These are phyloP conservation scores for Cyprinodon variegatus DNA, from an alignment of 2,113 vertebrate species.

Conservation along the genomic window DNA sequence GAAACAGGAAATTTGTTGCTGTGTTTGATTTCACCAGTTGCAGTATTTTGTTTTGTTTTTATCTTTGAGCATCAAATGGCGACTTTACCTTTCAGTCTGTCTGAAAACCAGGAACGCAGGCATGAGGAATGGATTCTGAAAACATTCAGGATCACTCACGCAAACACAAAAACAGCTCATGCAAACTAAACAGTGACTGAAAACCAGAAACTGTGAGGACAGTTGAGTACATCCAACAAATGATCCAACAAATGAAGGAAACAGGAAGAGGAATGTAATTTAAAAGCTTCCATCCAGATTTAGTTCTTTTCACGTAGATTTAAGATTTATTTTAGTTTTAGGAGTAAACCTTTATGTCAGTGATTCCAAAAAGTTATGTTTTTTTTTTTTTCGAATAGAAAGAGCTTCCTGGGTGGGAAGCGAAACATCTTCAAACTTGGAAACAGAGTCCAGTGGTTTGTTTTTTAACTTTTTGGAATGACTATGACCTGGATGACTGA, in stretches of 20 bases:
- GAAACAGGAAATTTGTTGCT: conserved; percentile 15
- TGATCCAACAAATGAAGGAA: background rate
- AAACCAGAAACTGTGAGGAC: background rate
- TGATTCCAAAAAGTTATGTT: too few relatives aligned
- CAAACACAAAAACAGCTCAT: conserved; percentile 16
- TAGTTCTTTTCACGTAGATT: background rate
- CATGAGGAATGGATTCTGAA: background rate
- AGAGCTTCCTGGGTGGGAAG: too few relatives aligned
- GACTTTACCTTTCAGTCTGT: conserved; percentile 48
- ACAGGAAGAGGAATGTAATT: background rate
- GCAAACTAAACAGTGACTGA: conserved; percentile 15
- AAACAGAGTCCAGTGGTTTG: too few relatives aligned
- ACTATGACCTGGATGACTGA: too few relatives aligned
- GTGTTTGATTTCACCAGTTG: conserved; percentile 15
- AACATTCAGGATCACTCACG: conserved; percentile 25
- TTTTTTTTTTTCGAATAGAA: too few relatives aligned
- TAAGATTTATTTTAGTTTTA: background rate
- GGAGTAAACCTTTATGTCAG: too few relatives aligned
- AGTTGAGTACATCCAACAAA: background rate
- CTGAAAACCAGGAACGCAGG: conserved; percentile 45
- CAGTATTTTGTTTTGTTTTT: conserved; percentile 1
- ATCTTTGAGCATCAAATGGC: conserved; percentile 8
- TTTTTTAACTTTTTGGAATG: too few relatives aligned
- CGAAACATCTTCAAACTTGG: too few relatives aligned
- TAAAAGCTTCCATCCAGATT: background rate